phyloP scores from a whole-genome alignment of 2,113 vertebrate species.

The Nibea albiflora region DNA sequence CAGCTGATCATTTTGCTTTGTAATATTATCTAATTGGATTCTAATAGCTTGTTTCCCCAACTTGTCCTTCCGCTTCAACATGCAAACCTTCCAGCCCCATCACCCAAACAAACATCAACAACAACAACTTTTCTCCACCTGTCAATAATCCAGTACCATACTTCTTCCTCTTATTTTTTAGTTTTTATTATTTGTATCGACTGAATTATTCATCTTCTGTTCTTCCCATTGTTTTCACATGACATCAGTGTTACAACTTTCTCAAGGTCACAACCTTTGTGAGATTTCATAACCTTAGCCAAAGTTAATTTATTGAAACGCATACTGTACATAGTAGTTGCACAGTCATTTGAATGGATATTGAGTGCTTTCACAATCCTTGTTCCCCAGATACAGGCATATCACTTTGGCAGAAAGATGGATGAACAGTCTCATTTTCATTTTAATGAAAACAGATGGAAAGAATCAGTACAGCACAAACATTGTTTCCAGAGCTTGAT shows the following conservation, averaged over 20 bases:
- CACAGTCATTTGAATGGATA: slow-evolving; percentile 57
- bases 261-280: not conserved
- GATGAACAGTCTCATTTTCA: slow-evolving; percentile 73
- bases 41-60: too few relatives aligned
- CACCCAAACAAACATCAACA: too few relatives aligned
- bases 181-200: not conserved
- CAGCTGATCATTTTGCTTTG: too few relatives aligned
- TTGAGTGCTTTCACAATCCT: slow-evolving; percentile 36
- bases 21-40: too few relatives aligned
- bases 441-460: slow-evolving; percentile 76
- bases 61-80: too few relatives aligned
- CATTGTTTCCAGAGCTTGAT: slow-evolving; percentile 57
- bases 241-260: not conserved
- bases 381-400: slow-evolving; percentile 25
- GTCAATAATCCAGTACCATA: too few relatives aligned
- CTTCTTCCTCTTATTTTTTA: too few relatives aligned
- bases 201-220: not conserved
- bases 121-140: too few relatives aligned
- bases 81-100: too few relatives aligned
- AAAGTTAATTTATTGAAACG: slow-evolving; percentile 39
- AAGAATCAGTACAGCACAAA: slow-evolving; percentile 48
- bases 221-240: not conserved
- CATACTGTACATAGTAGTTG: not conserved
- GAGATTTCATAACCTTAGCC: slow-evolving; percentile 24
- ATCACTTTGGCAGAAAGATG: slow-evolving; percentile 53